Evolutionary conservation across 92 coral and sea anemone species (phyloP).

Genomic region (Zoanthus gigantus): DNA sequence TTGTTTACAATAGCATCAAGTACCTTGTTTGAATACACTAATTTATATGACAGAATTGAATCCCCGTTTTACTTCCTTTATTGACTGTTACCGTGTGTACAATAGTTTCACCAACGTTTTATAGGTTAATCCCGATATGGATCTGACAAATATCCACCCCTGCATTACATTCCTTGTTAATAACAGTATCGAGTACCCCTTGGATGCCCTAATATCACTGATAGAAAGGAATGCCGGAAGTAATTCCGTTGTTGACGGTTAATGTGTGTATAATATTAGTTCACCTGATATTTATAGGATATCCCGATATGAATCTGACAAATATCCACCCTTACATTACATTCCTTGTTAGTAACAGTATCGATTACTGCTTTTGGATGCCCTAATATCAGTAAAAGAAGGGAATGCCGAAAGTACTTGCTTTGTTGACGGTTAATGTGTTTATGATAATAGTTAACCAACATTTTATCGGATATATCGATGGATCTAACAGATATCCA

Average conservation of each 20-base stretch:
- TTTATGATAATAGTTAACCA: neutral
- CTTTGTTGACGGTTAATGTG: neutral
- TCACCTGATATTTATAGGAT: constrained; percentile 60
- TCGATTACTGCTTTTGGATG: constrained; percentile 57
- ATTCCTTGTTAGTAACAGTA: neutral
- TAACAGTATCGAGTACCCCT: neutral
- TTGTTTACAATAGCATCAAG: no score
- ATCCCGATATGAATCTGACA: neutral
- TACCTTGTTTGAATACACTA: no score
- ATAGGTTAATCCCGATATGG: constrained; percentile 54
- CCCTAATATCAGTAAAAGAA: constrained; percentile 92
- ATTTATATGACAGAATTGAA: no score
- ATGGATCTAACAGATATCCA: constrained; percentile 97
- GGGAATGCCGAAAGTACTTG: constrained; percentile 75
- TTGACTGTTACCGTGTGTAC: neutral
- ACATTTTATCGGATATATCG: constrained; percentile 71
- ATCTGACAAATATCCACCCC: constrained; percentile 92
- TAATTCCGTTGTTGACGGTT: no score
- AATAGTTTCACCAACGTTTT: neutral
- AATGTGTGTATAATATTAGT: neutral
- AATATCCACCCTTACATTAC: constrained; percentile 50
- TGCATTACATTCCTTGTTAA: constrained; percentile 51
- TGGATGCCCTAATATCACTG: no score
- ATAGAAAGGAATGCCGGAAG: no score
- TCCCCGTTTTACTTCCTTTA: no score